Base-by-base conservation (phyloP, 2,113 vertebrate genomes). In the Podarcis cretensis region DNA sequence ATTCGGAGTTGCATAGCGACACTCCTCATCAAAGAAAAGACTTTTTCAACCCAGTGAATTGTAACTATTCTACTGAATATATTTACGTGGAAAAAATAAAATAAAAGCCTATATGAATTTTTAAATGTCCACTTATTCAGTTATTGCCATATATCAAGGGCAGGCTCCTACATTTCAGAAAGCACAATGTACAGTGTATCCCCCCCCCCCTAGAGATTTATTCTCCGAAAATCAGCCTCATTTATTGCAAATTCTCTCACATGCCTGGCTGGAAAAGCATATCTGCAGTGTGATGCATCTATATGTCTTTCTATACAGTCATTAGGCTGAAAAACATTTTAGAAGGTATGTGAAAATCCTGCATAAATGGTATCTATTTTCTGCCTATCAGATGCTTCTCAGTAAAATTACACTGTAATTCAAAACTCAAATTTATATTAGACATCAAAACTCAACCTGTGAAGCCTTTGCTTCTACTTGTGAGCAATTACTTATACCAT, bases 331-430 rank as follows among this genome's bases (percentile, higher is more conserved):
- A 92, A 94, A 93, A 74, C 87, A 84, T 93, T 93, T 79, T 83
- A 83, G 90, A 88, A 89, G 84, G 81, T 87, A 90, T 91, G 86
- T 90, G 90, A 89, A 85, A 93, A 93, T 77, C 35, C 86, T 92
- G 91, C 81, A 95, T 94, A 94, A 94, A 93, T 95, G 91, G 90
- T 89, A 85, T 69, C 91, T 90, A 93, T 91, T 94, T 73, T 89
- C 57, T 87, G 68, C 92, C 88, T 89, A 92, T 94, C 89, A 95
- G 91, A 89, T 57, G 66, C 91, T 85, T 90, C 89, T 81, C 76
- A 85, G 89, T 12, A 90, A 94, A 92, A 92, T 90, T 89, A 81
- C 48, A 91, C 91, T 83, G 75, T 59, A 89, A 94, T 92, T 94
- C 78, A 89, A 78, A 85, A 91, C 16, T 10, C 0, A 0, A 40